phyloP scores from a whole-genome alignment of 2,113 vertebrate genomes.

The Sialia sialis region DNA sequence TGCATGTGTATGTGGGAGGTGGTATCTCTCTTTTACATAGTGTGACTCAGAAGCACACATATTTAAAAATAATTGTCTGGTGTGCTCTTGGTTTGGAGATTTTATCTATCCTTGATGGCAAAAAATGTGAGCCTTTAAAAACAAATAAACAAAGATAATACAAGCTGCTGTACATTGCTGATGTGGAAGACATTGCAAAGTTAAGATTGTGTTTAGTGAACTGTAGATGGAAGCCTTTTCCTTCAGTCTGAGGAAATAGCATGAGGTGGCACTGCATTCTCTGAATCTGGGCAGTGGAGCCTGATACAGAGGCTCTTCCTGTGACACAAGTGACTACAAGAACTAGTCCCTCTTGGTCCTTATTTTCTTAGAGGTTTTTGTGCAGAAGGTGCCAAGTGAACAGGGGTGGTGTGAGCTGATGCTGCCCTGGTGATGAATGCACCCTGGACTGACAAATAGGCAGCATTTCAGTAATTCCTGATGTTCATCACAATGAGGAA shows the following conservation, averaged over 20 bases:
- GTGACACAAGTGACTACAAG: not conserved
- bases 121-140: not conserved
- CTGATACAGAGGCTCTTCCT: not conserved
- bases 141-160: not conserved
- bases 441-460: not conserved
- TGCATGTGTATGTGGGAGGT: not conserved
- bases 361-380: not conserved
- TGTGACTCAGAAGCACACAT: not conserved
- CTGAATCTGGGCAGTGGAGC: not conserved
- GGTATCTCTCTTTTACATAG: not conserved
- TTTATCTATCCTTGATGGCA: not conserved
- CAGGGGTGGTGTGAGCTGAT: not conserved
- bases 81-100: not conserved
- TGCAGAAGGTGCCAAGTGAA: not conserved
- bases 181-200: not conserved
- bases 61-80: not conserved
- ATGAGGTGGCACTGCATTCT: not conserved
- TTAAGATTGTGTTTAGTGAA: not conserved
- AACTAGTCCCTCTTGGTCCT: not conserved
- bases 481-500: rapidly evolving
- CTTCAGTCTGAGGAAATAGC: not conserved
- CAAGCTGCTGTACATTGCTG: not conserved
- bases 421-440: not conserved
- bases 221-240: conserved; percentile 31
- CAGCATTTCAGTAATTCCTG: not conserved